phyloP scores from a whole-genome alignment of 2,113 vertebrate genomes.

The Bambusicola thoracicus region DNA sequence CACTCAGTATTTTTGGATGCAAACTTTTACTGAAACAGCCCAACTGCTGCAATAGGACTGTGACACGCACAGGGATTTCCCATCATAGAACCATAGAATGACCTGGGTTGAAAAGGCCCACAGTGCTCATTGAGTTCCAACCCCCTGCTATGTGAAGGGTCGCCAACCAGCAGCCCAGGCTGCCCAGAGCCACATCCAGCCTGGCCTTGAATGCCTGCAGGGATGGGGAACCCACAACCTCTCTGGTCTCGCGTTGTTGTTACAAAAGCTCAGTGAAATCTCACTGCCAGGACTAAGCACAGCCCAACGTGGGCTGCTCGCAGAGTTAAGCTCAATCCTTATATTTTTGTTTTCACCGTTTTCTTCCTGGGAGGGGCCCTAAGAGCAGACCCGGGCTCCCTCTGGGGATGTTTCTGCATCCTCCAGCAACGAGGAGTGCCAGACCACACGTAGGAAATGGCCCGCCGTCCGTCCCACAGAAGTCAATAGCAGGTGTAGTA shows the following conservation, averaged over 20 bases:
- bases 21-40: not conserved
- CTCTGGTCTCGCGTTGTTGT: not conserved
- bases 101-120: too few species aligned
- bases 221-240: too few species aligned
- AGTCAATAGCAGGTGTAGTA: slow-evolving; percentile 14
- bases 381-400: not conserved
- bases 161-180: too few species aligned
- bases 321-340: not conserved
- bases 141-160: too few species aligned
- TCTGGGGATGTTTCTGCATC: not conserved
- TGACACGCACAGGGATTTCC: too few species aligned
- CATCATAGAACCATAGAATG: too few species aligned
- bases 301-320: not conserved
- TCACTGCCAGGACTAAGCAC: not conserved
- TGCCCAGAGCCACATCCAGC: too few species aligned
- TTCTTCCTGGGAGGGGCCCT: not conserved
- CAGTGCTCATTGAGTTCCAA: too few species aligned
- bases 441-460: slow-evolving; percentile 4
- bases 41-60: not conserved
- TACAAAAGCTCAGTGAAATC: not conserved
- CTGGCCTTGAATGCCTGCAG: too few species aligned
- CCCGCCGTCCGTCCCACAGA: not conserved
- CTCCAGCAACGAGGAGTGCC: not conserved
- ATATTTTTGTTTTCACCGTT: not conserved
- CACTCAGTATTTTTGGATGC: not conserved